Evolutionary conservation across 30 jellyfish, hydroid and myxozoan species (phyloP).

Genomic region (Euphysa ruthae): DNA sequence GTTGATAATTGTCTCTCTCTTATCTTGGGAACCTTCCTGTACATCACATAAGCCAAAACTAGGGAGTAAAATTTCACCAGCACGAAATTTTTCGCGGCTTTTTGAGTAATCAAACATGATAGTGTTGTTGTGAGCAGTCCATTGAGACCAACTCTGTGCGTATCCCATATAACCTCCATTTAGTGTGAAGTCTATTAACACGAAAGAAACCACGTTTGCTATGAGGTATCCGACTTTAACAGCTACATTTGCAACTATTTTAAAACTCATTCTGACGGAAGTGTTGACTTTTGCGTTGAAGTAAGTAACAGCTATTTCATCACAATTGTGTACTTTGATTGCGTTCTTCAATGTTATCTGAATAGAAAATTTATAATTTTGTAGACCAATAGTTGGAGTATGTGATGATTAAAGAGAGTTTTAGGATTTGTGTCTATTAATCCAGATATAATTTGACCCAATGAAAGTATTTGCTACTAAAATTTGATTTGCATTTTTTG

Average conservation of each 20-base stretch:
- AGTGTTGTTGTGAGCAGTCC: not conserved
- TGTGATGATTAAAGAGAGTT: too few species aligned
- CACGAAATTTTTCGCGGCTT: not conserved
- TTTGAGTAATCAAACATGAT: conserved; percentile 1
- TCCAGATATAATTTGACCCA: too few species aligned
- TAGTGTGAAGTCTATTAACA: not conserved
- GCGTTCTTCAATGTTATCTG: not conserved
- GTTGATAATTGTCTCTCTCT: not conserved
- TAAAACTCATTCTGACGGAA: not conserved
- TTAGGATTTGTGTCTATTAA: too few species aligned
- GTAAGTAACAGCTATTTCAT: conserved; percentile 27
- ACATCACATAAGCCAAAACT: conserved; percentile 16
- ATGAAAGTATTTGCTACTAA: too few species aligned
- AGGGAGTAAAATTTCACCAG: conserved; percentile 4
- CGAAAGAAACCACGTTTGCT: not conserved
- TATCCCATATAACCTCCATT: conserved; percentile 4
- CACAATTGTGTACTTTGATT: conserved; percentile 34
- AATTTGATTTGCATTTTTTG: too few species aligned
- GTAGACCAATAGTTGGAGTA: too few species aligned
- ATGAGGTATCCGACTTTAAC: conserved; percentile 1
- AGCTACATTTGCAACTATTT: not conserved
- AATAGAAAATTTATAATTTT: too few species aligned
- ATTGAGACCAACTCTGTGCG: conserved; percentile 1
- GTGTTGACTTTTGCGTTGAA: conserved; percentile 10
- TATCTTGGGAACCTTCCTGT: not conserved